Evolutionary conservation across 2,797 vertebrate genomes (phyloP).

Genomic region (Acrossocheilus wenchowensis): DNA sequence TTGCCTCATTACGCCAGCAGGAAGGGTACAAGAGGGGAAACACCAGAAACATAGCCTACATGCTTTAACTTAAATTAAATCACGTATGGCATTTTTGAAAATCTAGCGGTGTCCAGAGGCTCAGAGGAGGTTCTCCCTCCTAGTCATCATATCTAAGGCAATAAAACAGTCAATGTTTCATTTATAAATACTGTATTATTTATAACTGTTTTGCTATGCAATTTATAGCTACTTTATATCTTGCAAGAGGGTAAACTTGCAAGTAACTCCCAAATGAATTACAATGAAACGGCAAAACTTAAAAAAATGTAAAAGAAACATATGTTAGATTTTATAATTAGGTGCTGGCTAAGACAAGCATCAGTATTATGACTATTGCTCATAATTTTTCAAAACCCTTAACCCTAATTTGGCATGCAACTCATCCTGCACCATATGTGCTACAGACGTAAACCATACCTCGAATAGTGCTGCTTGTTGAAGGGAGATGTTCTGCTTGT

Average conservation of each 20-base stretch:
- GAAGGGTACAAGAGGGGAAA: slow-evolving; percentile 43
- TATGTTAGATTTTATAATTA: slow-evolving; percentile 12
- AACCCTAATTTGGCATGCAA: not conserved
- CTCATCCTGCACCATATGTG: not conserved
- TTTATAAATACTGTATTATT: not conserved
- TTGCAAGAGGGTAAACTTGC: not conserved
- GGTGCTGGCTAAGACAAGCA: not conserved
- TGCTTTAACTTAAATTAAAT: slow-evolving; percentile 48
- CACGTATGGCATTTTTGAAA: slow-evolving; percentile 20
- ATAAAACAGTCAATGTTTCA: not conserved
- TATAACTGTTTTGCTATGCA: not conserved
- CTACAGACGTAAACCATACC: not conserved
- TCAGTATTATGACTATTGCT: not conserved
- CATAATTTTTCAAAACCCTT: not conserved
- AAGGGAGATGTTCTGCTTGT: not conserved
- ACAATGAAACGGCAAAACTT: not conserved
- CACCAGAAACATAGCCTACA: slow-evolving; percentile 21
- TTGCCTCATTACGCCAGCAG: slow-evolving; percentile 55
- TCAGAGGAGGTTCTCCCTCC: not conserved
- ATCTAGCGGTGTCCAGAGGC: not conserved
- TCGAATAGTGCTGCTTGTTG: not conserved
- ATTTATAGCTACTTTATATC: not conserved
- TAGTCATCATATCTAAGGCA: not conserved
- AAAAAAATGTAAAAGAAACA: not conserved
- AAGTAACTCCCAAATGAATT: not conserved